phyloP scores from a whole-genome alignment of 2,113 vertebrate species.

The Ophthalmolycus amberensis region DNA sequence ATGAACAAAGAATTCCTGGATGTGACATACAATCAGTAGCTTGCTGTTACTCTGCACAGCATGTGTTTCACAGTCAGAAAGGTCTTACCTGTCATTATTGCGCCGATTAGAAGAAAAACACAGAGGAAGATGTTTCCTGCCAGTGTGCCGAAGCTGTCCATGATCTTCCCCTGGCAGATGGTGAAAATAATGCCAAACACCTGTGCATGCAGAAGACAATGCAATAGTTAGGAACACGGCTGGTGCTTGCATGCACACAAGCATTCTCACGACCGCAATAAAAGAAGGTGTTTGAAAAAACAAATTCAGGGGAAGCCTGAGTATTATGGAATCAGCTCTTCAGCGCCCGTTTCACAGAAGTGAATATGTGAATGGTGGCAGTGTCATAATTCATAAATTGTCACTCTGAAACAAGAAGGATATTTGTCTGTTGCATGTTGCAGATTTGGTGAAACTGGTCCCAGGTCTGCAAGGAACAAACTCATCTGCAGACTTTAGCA shows the following conservation, averaged over 20 bases:
- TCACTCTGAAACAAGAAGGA: background rate
- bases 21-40: background rate
- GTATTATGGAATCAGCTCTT: background rate
- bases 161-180: slow-evolving; percentile 91
- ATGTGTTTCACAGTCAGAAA: background rate
- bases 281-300: background rate
- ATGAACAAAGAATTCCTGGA: background rate
- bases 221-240: background rate
- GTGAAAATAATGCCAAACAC: slow-evolving; percentile 97
- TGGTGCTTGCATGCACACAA: background rate
- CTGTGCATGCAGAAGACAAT: slow-evolving; percentile 74
- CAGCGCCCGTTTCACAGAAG: background rate
- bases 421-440: background rate
- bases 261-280: background rate
- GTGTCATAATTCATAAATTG: background rate
- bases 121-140: slow-evolving; percentile 94
- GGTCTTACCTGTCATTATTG: slow-evolving; percentile 88
- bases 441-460: background rate
- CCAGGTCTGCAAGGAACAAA: background rate
- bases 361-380: background rate
- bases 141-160: slow-evolving; percentile 84
- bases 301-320: background rate
- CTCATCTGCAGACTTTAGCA: background rate
- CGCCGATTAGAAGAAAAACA: slow-evolving; percentile 89
- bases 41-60: slow-evolving; percentile 6